Evolutionary conservation across 2,113 vertebrate species (phyloP).

Genomic region (Osmerus eperlanus): DNA sequence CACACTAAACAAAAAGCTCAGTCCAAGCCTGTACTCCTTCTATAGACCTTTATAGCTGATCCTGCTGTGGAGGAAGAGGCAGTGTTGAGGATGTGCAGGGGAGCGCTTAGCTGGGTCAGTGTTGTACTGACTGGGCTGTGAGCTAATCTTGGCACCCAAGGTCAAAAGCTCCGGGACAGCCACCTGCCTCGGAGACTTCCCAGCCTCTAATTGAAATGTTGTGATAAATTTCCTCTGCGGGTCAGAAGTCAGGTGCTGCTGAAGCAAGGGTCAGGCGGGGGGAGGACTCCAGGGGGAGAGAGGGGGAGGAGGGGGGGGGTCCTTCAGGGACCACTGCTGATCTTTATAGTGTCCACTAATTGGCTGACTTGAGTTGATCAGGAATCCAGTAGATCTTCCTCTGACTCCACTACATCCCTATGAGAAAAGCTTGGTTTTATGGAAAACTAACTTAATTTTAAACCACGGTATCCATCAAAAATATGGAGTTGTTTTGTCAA

Average conservation of each 20-base stretch:
- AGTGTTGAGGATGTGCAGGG: background rate
- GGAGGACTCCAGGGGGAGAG: background rate
- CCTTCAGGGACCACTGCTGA: constrained; percentile 68
- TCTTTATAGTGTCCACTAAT: constrained; percentile 79
- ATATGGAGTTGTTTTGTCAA: background rate
- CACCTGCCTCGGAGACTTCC: constrained; percentile 58
- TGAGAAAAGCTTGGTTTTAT: no score
- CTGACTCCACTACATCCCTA: constrained; percentile 51
- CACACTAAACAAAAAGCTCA: no score
- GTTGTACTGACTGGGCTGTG: constrained; percentile 18
- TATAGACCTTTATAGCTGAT: no score
- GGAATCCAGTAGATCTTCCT: constrained; percentile 66
- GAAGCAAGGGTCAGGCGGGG: constrained; percentile 73
- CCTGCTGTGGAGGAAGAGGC: no score
- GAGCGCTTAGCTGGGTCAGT: background rate
- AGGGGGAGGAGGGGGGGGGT: constrained; percentile 26
- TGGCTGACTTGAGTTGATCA: constrained; percentile 77
- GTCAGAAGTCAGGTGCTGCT: constrained; percentile 78
- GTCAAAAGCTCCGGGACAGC: constrained; percentile 58
- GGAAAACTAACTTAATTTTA: no score
- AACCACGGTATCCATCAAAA: no score
- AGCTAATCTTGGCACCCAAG: constrained; percentile 59
- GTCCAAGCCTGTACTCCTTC: no score
- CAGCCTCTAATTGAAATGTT: constrained; percentile 85
- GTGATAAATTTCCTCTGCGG: constrained; percentile 79